Percentiles rank a stretch among this genome's conserved stretches.
These are phyloP conservation scores for Dipodomys merriami DNA, from an alignment of 2,113 vertebrate genomes.

Conservation along the genomic window DNA sequence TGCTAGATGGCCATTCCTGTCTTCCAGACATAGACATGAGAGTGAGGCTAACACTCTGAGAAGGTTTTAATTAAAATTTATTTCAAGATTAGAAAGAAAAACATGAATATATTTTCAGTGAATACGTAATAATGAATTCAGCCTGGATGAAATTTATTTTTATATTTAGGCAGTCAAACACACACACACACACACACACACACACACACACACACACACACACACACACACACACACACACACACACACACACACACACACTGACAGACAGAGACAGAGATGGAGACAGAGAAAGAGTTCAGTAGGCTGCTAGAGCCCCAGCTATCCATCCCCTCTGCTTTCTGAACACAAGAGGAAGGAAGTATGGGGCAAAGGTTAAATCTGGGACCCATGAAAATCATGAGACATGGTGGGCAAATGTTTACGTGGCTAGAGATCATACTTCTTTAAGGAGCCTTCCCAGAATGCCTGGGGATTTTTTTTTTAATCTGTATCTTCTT, in stretches of 20 bases:
- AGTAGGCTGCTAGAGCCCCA: neutral
- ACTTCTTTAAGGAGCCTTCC: neutral
- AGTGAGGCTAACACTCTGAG: neutral
- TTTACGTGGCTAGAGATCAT: neutral
- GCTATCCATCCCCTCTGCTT: constrained; percentile 4
- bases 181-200: too few relatives aligned
- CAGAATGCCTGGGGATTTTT: neutral
- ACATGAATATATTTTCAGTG: neutral
- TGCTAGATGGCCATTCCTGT: accelerated
- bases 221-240: too few relatives aligned
- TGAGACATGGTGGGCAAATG: neutral
- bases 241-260: too few relatives aligned
- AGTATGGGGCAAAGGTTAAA: neutral
- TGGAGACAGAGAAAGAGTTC: neutral
- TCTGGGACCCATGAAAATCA: too few relatives aligned
- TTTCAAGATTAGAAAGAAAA: constrained; percentile 2
- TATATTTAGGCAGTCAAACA: neutral
- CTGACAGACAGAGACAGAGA: too few relatives aligned
- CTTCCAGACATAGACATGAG: neutral
- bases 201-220: too few relatives aligned
- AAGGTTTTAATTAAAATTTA: neutral
- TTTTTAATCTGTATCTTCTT: neutral
- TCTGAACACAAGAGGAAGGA: neutral
- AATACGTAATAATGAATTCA: neutral
- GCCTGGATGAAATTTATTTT: neutral